Percentiles rank a stretch among this genome's conserved stretches.
These are phyloP conservation scores for Dascillus cervinus DNA, from an alignment of 2,888 invertebrate genomes.

Conservation along the genomic window DNA sequence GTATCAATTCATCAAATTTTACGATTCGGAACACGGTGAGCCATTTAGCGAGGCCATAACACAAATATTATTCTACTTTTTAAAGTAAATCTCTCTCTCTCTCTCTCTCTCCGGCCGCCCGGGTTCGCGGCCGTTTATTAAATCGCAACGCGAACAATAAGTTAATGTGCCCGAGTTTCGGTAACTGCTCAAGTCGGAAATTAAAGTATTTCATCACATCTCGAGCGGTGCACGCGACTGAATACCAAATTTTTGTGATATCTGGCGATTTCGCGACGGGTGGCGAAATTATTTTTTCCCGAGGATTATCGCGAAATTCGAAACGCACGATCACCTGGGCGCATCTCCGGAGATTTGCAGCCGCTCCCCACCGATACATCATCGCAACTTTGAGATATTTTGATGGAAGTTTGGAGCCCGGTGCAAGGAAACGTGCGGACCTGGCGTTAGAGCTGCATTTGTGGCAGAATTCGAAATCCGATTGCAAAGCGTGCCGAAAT, in stretches of 20 bases:
- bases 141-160: constrained; percentile 31
- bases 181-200: constrained; percentile 24
- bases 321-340: too few species aligned
- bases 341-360: constrained; percentile 15
- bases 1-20: constrained; percentile 28
- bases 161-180: constrained; percentile 26
- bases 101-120: too few species aligned
- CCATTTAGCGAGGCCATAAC: constrained; percentile 18
- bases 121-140: too few species aligned
- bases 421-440: constrained; percentile 4
- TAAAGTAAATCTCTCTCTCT: constrained; percentile 28
- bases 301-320: too few species aligned
- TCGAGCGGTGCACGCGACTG: constrained; percentile 18
- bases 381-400: constrained; percentile 15
- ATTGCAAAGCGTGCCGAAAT: too few species aligned
- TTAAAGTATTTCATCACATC: constrained; percentile 31
- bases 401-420: constrained; percentile 11
- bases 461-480: too few species aligned
- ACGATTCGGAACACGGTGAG: constrained; percentile 21
- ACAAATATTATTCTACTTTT: constrained; percentile 27
- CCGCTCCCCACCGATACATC: constrained; percentile 16
- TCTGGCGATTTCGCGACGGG: too few species aligned
- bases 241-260: constrained; percentile 23
- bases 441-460: too few species aligned
- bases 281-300: too few species aligned